These are phyloP conservation scores for Yasuhikotakia modesta DNA, from an alignment of 2,797 vertebrate genomes.

Conservation along the genomic window DNA sequence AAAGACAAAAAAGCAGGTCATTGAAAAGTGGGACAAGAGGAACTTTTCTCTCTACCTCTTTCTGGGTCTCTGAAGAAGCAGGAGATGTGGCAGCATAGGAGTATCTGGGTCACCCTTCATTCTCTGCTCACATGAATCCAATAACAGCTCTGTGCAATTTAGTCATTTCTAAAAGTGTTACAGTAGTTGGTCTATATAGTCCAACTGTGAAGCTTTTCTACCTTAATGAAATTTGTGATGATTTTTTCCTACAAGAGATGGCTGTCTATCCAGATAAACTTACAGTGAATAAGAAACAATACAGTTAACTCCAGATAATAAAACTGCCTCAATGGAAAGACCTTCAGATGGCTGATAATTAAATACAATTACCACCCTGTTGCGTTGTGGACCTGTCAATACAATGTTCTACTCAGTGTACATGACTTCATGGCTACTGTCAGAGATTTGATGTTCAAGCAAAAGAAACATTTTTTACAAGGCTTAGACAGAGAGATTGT, in stretches of 20 bases:
- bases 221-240: too few species aligned
- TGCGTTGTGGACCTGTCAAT: conserved; percentile 8
- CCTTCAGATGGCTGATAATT: conserved; percentile 50
- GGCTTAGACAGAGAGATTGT: too few species aligned
- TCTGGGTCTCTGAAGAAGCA: conserved; percentile 51
- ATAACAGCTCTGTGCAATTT: conserved; percentile 10
- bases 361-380: conserved; percentile 38
- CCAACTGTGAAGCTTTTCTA: too few species aligned
- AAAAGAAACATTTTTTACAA: too few species aligned
- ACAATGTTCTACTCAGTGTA: neutral
- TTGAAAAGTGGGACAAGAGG: conserved; percentile 77
- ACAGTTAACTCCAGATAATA: conserved; percentile 14
- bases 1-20: conserved; percentile 78
- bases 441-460: too few species aligned
- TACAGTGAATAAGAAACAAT: neutral
- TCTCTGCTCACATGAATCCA: conserved; percentile 39
- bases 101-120: conserved; percentile 66
- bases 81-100: conserved; percentile 37
- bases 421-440: too few species aligned
- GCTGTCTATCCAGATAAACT: neutral
- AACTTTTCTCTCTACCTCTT: conserved; percentile 60
- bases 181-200: too few species aligned
- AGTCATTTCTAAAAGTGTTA: neutral
- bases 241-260: too few species aligned
- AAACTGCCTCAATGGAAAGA: conserved; percentile 20